A percentile compares a stretch with the other conserved stretches of the same genome.
phyloP scores from a whole-genome alignment of 92 coral and sea anemone species.

The Umimayanthus chanpuru region DNA sequence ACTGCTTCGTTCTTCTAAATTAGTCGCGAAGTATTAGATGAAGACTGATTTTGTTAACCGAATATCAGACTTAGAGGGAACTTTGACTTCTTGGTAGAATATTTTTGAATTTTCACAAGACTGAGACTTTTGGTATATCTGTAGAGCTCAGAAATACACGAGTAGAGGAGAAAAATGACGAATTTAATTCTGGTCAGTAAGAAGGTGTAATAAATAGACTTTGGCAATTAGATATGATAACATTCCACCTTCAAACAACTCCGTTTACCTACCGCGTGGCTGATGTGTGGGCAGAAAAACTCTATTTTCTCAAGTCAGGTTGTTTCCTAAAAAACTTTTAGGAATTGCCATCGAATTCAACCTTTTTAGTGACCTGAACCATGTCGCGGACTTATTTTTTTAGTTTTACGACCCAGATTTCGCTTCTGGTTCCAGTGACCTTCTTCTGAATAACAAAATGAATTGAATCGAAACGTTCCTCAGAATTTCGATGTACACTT shows the following conservation, averaged over 20 bases:
- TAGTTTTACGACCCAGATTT: no score
- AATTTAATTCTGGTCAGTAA: background rate
- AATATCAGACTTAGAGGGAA: background rate
- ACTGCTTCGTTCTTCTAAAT: background rate
- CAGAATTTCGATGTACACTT: no score
- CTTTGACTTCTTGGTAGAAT: background rate
- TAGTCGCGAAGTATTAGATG: background rate
- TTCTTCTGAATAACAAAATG: no score
- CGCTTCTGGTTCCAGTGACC: no score
- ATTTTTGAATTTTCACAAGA: no score
- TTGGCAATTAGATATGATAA: background rate
- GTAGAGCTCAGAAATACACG: background rate
- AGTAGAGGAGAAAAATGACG: background rate
- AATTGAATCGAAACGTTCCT: no score
- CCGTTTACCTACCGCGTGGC: background rate
- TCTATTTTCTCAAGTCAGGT: background rate
- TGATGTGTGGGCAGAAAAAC: no score
- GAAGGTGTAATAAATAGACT: background rate
- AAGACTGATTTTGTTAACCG: background rate
- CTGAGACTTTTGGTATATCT: no score
- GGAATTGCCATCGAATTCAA: no score
- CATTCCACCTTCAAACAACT: background rate
- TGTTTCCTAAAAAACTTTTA: no score
- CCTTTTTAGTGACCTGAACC: no score
- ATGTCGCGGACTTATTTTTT: no score